phyloP scores from a whole-genome alignment of 30 jellyfish, hydroid and myxozoan species.

The Aurelia sp. region DNA sequence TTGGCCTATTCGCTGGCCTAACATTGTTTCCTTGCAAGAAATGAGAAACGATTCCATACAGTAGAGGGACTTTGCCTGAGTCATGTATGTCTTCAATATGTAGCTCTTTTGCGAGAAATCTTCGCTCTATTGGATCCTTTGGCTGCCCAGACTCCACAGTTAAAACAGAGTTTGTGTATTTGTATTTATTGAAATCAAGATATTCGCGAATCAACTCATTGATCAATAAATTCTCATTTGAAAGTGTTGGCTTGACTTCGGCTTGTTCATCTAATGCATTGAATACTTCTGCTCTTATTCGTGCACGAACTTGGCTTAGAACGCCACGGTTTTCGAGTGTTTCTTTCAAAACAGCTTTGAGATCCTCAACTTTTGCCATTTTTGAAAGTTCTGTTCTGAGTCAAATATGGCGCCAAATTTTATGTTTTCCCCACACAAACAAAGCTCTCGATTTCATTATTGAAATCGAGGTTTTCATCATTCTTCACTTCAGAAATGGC shows the following conservation, averaged over 20 bases:
- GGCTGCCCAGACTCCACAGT: conserved; percentile 95
- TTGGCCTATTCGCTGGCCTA: background rate
- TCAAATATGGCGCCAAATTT: too few relatives aligned
- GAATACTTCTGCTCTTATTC: conserved; percentile 98
- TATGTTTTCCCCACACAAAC: too few relatives aligned
- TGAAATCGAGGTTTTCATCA: too few relatives aligned
- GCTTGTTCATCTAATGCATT: conserved; percentile 92
- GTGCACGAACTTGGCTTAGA: conserved; percentile 89
- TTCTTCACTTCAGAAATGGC: too few relatives aligned
- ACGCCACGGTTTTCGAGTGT: conserved; percentile 94
- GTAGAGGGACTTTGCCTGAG: conserved; percentile 58
- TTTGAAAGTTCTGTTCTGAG: background rate
- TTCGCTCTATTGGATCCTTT: conserved; percentile 73
- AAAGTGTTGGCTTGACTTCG: conserved; percentile 84
- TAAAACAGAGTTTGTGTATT: conserved; percentile 86
- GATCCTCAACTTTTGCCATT: conserved; percentile 91
- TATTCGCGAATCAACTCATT: conserved; percentile 94
- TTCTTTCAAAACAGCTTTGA: conserved; percentile 88
- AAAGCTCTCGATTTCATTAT: too few relatives aligned
- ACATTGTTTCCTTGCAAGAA: conserved; percentile 36
- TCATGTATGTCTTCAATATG: conserved; percentile 58
- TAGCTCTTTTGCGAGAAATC: conserved; percentile 79
- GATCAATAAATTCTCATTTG: conserved; percentile 88
- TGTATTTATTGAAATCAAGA: conserved; percentile 85
- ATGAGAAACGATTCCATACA: conserved; percentile 80